A percentile compares a stretch with the other conserved stretches of the same genome.
Conservation (phyloP, 2,797 vertebrate genomes). For the Saxicola maurus region DNA sequence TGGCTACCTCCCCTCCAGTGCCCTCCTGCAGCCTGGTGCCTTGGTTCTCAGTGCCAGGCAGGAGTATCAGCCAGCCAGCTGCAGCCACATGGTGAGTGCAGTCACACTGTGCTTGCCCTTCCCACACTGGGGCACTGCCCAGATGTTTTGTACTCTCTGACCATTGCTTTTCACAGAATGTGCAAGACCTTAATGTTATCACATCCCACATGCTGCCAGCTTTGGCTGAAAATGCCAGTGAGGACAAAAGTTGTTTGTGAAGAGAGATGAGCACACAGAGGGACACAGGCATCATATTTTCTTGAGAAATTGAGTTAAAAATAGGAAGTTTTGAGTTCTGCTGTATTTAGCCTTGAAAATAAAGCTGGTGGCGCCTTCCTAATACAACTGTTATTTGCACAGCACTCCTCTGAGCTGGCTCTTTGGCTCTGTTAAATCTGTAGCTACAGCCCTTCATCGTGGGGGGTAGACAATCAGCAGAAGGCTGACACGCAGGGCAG, state of each 20-base stretch:
- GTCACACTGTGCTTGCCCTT: neutral
- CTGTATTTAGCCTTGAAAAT: neutral
- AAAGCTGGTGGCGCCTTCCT: neutral
- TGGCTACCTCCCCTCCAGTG: neutral
- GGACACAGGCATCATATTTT: neutral
- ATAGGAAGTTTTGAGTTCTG: neutral
- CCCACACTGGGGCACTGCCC: neutral
- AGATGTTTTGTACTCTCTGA: neutral
- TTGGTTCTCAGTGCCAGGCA: neutral
- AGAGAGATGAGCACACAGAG: neutral
- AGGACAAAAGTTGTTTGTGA: neutral
- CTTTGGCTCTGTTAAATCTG: neutral
- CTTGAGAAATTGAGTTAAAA: neutral
- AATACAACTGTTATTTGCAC: neutral
- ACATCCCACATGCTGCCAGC: neutral
- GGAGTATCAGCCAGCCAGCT: neutral
- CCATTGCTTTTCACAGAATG: neutral
- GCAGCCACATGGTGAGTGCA: neutral
- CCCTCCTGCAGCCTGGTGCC: neutral
- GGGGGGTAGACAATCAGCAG: neutral
- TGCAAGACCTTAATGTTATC: neutral
- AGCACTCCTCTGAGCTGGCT: neutral
- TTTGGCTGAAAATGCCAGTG: neutral
- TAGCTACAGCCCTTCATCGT: neutral
- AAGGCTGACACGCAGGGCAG: neutral